These are phyloP conservation scores for Leucophenga maculata DNA, from an alignment of 2,888 invertebrate species.

Conservation along the genomic window DNA sequence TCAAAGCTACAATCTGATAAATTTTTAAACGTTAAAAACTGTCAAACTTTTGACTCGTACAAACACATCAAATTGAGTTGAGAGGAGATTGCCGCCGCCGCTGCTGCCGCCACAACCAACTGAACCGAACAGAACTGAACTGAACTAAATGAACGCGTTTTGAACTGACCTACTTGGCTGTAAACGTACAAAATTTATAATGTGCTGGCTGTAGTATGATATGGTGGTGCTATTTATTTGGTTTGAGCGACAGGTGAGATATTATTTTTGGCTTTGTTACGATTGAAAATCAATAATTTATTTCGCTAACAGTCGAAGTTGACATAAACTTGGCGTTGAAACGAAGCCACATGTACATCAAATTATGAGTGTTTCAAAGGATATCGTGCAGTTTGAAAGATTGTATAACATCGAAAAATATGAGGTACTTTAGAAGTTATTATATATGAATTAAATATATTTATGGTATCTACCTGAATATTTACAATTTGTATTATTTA, in stretches of 20 bases:
- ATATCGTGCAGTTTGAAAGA: no score
- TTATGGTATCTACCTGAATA: no score
- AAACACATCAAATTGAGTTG: neutral
- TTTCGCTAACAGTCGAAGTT: neutral
- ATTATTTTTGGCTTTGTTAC: slow-evolving; percentile 3
- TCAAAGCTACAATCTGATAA: slow-evolving; percentile 8
- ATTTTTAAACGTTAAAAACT: slow-evolving; percentile 8
- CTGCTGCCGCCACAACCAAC: neutral
- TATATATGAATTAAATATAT: no score
- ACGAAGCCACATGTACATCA: no score
- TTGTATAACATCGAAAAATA: no score
- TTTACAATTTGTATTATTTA: no score
- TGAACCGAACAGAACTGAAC: neutral
- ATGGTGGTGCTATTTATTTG: no score
- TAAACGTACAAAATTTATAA: neutral
- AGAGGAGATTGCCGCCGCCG: neutral
- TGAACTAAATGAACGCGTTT: neutral
- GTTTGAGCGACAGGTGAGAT: slow-evolving; percentile 2
- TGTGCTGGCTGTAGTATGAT: neutral
- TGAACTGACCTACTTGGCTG: slow-evolving; percentile 17
- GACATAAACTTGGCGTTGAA: no score
- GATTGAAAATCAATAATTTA: slow-evolving; percentile 13
- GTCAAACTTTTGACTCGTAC: slow-evolving; percentile 6
- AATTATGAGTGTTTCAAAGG: no score
- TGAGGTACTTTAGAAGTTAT: no score